These are phyloP conservation scores for Equus przewalskii DNA, from an alignment of 2,113 vertebrate genomes.

Conservation along the genomic window DNA sequence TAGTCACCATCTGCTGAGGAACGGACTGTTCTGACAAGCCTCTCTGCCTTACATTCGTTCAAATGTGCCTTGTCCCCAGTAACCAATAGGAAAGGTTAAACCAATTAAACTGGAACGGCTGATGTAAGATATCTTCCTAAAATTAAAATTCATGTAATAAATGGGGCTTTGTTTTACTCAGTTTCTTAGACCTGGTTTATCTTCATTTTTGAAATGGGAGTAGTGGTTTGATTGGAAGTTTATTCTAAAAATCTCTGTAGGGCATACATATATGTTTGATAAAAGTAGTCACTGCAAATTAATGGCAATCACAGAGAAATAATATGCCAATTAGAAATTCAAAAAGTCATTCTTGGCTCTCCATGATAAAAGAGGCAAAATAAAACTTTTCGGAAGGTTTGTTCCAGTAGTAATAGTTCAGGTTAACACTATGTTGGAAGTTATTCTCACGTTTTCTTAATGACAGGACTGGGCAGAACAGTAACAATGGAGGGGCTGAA, in stretches of 20 bases:
- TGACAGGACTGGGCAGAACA: neutral
- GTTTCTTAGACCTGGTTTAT: conserved; percentile 33
- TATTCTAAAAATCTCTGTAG: conserved; percentile 34
- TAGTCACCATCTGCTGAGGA: neutral
- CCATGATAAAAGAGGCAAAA: neutral
- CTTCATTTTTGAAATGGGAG: conserved; percentile 60
- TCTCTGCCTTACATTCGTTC: conserved; percentile 6
- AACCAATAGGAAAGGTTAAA: conserved; percentile 56
- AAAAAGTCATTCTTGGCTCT: neutral
- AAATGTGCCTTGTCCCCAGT: neutral
- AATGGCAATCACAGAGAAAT: neutral
- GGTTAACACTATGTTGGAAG: conserved; percentile 7
- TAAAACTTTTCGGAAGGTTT: neutral
- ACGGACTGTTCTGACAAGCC: neutral
- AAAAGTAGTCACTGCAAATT: conserved; percentile 43
- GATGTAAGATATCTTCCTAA: conserved; percentile 27
- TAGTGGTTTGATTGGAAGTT: conserved; percentile 38
- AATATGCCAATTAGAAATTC: conserved; percentile 35
- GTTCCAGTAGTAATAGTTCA: neutral
- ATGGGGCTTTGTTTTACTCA: conserved; percentile 32
- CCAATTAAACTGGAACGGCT: conserved; percentile 44
- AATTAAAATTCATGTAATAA: conserved; percentile 64
- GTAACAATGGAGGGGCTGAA: neutral
- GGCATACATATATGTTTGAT: neutral
- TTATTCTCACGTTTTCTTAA: neutral